phyloP scores from a whole-genome alignment of 2,797 vertebrate species.

The Astyanax mexicanus region DNA sequence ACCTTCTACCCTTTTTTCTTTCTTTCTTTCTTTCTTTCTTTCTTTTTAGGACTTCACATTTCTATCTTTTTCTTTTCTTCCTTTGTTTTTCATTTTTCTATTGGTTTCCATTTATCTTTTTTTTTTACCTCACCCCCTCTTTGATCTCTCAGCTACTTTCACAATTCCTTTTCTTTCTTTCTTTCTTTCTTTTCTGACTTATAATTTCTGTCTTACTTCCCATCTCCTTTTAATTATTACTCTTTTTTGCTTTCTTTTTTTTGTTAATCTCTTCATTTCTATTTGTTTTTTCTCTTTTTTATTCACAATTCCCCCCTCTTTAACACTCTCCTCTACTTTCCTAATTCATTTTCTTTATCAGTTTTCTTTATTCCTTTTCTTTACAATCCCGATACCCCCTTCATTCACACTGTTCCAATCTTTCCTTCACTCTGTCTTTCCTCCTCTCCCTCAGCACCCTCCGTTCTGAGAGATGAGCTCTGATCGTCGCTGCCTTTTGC shows the following conservation, averaged over 20 bases:
- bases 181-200: not conserved
- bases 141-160: not conserved
- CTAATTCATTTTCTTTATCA: not conserved
- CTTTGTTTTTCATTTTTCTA: too few species aligned
- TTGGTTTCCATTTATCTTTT: too few species aligned
- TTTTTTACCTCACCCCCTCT: not conserved
- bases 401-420: not conserved
- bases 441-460: slow-evolving; percentile 24
- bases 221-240: too few species aligned
- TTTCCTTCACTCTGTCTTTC: not conserved
- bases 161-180: not conserved
- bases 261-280: not conserved
- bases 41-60: too few species aligned
- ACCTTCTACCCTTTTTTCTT: too few species aligned
- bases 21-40: too few species aligned
- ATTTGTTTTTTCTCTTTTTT: too few species aligned
- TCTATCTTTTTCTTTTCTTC: too few species aligned
- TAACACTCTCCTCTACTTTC: not conserved
- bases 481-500: slow-evolving; percentile 57
- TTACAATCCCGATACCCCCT: not conserved
- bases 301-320: not conserved
- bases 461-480: slow-evolving; percentile 69
- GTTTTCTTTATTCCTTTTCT: not conserved
- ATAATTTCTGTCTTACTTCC: too few species aligned
- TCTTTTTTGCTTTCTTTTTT: not conserved